Evolutionary conservation across 2,888 invertebrate genomes (phyloP), one percentile per base, ranked within the genome.

Genomic region (Cremastinae sp.): DNA sequence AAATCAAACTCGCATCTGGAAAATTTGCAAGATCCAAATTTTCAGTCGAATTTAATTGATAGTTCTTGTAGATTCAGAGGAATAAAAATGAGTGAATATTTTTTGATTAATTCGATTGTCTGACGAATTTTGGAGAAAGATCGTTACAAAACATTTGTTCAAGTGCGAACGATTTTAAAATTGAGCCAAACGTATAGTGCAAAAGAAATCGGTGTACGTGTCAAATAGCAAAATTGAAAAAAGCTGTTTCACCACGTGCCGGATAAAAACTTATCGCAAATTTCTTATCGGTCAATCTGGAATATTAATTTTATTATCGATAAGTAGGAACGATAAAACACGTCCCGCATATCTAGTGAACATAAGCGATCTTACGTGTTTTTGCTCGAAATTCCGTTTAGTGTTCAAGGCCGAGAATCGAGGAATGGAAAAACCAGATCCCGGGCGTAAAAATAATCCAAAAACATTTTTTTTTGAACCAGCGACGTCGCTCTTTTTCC

Each of bases 231-330:
- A 28, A 28, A 22, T 20, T 20, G 22, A 22, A 22, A 8, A 59
- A 28, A 12, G 35, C 12, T 35, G 10, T 28, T 35, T 47, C 18
- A 18, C 62, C 49, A 62, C 62, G 62, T 72, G 58, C 45, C 65
- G 49, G 28, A 51, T 49, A 72, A 61, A 47, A 16, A 61, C 55
- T 66, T 62, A 66, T 74, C 62, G 37, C 74, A 43, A 69, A 39
- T 41, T 37, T 64, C 55, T 56, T 55, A 56, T 56, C 45, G 49
- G 12, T 41, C 35, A 35, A 55, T 56, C 45, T 7, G 45, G 66
- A 66, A 66, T 66, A 66, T 45, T 66, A 66, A 55, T 35, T 45
- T 66, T 66, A 55, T 18, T 55, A 55, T 66, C 66, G 45, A 45
- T 41, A 45, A 66, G 45, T 0, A n/a, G 9, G 62, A 10, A 73